Conservation (phyloP, 2,888 invertebrate genomes). For the Lymantria monacha region DNA sequence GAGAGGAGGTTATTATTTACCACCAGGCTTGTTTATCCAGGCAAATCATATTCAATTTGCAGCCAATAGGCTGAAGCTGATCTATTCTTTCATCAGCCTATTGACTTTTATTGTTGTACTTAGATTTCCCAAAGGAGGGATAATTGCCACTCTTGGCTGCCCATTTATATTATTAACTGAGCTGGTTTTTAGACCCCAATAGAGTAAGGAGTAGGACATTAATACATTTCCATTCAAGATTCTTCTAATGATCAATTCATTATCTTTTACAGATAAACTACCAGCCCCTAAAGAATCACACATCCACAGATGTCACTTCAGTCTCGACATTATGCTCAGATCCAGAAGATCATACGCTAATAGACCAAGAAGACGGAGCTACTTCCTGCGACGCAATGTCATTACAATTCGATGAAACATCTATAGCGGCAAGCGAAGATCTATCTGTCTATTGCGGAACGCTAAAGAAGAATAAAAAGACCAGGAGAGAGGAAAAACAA, state of each 20-base stretch:
- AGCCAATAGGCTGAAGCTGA: no score
- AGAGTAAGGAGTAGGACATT: no score
- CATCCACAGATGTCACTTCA: slow-evolving; percentile 50
- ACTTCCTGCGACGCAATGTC: slow-evolving; percentile 66
- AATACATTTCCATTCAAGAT: no score
- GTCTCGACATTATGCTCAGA: slow-evolving; percentile 47
- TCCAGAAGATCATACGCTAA: slow-evolving; percentile 36
- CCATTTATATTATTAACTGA: no score
- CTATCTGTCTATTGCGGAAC: slow-evolving; percentile 60
- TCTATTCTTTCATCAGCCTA: no score
- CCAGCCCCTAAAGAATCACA: slow-evolving; percentile 47
- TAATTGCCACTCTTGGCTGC: no score
- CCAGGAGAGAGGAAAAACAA: slow-evolving; percentile 48
- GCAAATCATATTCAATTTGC: no score
- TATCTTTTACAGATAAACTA: slow-evolving; percentile 48
- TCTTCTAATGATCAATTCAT: neutral
- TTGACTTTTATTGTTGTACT: no score
- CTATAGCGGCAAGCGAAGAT: slow-evolving; percentile 61
- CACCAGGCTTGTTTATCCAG: no score
- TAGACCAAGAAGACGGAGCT: slow-evolving; percentile 49
- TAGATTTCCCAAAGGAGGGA: no score
- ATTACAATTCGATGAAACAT: slow-evolving; percentile 56
- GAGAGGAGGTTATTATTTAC: no score
- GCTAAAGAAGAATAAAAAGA: slow-evolving; percentile 60
- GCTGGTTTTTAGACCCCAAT: no score